These are phyloP conservation scores for Aselliscus stoliczkanus DNA, from an alignment of 2,797 vertebrate genomes.

Conservation along the genomic window DNA sequence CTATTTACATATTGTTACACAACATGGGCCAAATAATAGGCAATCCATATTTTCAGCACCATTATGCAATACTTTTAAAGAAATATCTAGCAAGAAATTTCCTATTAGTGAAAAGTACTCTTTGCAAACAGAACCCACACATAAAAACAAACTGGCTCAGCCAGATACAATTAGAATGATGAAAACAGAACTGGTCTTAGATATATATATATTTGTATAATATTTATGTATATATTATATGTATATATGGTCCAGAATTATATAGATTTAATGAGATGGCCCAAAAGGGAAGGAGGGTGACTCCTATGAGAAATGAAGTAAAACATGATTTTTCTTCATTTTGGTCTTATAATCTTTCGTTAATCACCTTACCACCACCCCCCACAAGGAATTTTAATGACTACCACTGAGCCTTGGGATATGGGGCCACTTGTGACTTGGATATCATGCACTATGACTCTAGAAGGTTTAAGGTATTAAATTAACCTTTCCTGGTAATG, in stretches of 20 bases:
- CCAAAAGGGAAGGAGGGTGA: neutral
- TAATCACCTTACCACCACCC: neutral
- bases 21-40: neutral
- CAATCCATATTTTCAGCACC: neutral
- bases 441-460: neutral
- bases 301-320: neutral
- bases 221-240: neutral
- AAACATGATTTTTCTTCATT: slow-evolving; percentile 20
- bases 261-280: neutral
- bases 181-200: neutral
- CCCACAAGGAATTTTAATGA: neutral
- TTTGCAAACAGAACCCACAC: neutral
- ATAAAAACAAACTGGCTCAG: neutral
- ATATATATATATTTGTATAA: neutral
- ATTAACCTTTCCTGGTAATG: neutral
- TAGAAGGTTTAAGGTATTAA: neutral
- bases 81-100: neutral
- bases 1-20: neutral
- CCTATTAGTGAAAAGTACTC: neutral
- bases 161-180: neutral
- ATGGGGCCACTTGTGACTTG: neutral
- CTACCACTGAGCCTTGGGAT: neutral
- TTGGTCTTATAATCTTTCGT: neutral
- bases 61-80: neutral
- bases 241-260: neutral